Base-by-base conservation (phyloP, 2,888 invertebrate species). In the Suillia variegata region DNA sequence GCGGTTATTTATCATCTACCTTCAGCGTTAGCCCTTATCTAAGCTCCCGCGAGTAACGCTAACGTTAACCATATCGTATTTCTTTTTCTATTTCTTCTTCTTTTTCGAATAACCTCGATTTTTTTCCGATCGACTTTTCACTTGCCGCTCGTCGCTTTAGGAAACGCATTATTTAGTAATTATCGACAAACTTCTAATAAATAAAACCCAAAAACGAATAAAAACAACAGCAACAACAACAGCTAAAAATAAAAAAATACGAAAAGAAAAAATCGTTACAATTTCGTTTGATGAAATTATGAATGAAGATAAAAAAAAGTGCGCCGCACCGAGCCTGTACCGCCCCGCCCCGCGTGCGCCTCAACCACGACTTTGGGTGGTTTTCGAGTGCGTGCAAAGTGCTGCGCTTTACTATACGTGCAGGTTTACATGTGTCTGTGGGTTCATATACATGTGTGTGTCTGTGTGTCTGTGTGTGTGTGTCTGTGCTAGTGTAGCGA, bases 81-180 rank as follows among this genome's bases (percentile, higher is more conserved):
- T 26, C 10, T 26, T 26, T 26, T 26, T n/a, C n/a, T n/a, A n/a
- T n/a, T n/a, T n/a, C n/a, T n/a, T n/a, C n/a, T n/a, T n/a, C n/a
- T n/a, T 38, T 45, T 45, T 18, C 18, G 45, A 60, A 56, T 64
- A 64, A 64, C 64, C 62, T 64, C 58, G 64, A 56, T 64, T 64
- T 58, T 45, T 21, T 10, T 48, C 48, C 10, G 10, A 6, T 4
- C 51, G 15, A 33, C 34, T n/a, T n/a, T n/a, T n/a, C n/a, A n/a
- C n/a, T n/a, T n/a, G n/a, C n/a, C 13, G 3, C 38, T 38, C n/a
- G n/a, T n/a, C 38, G 38, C 38, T 38, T 38, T 13, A 70, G 62
- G 64, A 67, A 73, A 77, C 71, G 67, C 74, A 75, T 75, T 76
- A 76, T 76, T 77, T 76, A 69, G 72, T 76, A 77, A 76, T 75